Conservation (phyloP, 1,140 invertebrate species). For the Leptoteleia sp. region DNA sequence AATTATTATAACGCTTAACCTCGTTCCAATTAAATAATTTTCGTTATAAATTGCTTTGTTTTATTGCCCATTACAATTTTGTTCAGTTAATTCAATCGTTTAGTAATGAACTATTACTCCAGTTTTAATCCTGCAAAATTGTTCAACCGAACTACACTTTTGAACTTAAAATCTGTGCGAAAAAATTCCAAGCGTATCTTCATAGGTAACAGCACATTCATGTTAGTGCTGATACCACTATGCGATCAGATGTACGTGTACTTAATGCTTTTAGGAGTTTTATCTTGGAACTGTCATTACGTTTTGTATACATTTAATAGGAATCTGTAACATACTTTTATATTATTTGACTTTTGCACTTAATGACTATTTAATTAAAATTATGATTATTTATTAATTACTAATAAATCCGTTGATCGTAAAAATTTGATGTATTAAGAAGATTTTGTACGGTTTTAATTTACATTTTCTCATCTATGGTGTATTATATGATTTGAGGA, state of each 20-base stretch:
- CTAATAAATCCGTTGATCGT: too few relatives aligned
- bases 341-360: not conserved
- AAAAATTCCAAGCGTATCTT: constrained; percentile 16
- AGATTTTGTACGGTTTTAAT: too few relatives aligned
- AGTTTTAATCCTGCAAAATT: not conserved
- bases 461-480: too few relatives aligned
- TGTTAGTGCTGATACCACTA: constrained; percentile 21
- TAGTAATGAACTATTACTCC: too few relatives aligned
- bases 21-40: constrained; percentile 27
- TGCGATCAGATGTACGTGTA: constrained; percentile 10
- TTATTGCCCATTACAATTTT: constrained; percentile 1
- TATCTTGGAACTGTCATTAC: constrained; percentile 29
- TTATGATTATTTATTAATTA: not conserved
- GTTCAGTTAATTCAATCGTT: not conserved
- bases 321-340: not conserved
- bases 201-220: constrained; percentile 26
- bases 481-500: too few relatives aligned
- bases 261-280: constrained; percentile 33
- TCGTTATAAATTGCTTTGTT: not conserved
- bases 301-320: constrained; percentile 10
- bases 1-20: constrained; percentile 22
- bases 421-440: too few relatives aligned
- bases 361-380: not conserved
- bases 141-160: constrained; percentile 8
- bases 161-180: not conserved